These are phyloP conservation scores for Synergus gifuensis DNA, from an alignment of 2,888 invertebrate genomes.

Conservation along the genomic window DNA sequence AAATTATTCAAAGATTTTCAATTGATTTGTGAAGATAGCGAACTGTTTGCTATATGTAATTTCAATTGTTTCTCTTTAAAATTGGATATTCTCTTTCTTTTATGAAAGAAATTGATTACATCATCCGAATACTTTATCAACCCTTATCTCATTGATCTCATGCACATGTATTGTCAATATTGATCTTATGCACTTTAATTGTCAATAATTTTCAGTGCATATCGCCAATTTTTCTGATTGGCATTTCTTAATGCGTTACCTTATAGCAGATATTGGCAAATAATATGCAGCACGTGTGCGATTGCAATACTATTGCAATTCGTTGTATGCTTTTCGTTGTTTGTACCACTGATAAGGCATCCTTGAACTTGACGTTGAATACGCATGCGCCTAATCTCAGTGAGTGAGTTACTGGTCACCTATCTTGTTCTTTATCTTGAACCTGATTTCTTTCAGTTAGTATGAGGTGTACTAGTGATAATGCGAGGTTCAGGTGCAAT, in stretches of 20 bases:
- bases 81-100: too few species aligned
- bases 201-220: too few species aligned
- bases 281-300: neutral
- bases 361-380: conserved; percentile 38
- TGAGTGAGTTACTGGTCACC: conserved; percentile 26
- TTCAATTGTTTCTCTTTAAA: neutral
- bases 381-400: conserved; percentile 6
- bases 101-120: too few species aligned
- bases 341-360: conserved; percentile 26
- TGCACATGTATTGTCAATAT: too few species aligned
- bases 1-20: neutral
- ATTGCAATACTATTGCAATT: conserved; percentile 20
- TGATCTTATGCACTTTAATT: too few species aligned
- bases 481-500: neutral
- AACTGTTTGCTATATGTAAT: neutral
- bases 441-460: conserved; percentile 1
- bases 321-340: conserved; percentile 20
- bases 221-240: too few species aligned
- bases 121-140: too few species aligned
- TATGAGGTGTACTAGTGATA: neutral
- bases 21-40: neutral
- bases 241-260: too few species aligned
- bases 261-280: neutral
- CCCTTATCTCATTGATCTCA: too few species aligned
- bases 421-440: conserved; percentile 14